Evolutionary conservation across 2,113 vertebrate genomes (phyloP), one percentile per base, ranked within the genome.

Genomic region (Anguilla japonica): DNA sequence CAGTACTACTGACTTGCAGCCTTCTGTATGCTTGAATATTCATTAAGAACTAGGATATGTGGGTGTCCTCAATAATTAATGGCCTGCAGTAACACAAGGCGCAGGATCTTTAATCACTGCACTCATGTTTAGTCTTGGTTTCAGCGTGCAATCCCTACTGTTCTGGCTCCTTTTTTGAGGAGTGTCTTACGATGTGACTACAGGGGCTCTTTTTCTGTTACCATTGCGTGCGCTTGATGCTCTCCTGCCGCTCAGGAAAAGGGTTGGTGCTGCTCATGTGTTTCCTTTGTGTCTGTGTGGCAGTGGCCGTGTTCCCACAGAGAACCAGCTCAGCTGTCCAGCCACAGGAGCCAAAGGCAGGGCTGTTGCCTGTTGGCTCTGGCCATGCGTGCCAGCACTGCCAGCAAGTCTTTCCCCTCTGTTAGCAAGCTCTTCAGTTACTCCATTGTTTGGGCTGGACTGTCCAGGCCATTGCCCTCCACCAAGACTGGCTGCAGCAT

Each of bases 31-130:
- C 71, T 75, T 75, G 71, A 75, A 75, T 75, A 29, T 75, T 75
- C 63, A 71, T 71, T 71, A 71, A 71, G 63, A 71, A 71, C 4
- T 9, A 71, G 63, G 63, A 71, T 71, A 4, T 16, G 63, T 20
- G 63, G 63, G 20, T n/a, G 63, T 71, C 4, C 63, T 71, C 63
- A 71, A 71, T 75, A 75, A 75, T 75, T 1, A 34, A 29, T 75
- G 71, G 5, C 8, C 71, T n/a, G 63, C 63, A 71, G 63, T 71
- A 71, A 71, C 63, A 71, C 63, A n/a, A 71, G 63, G 2, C 26
- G 63, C 20, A n/a, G 22, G 9, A 71, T 75, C 71, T 75, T 75
- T 75, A 75, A 75, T 75, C 71, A 75, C 71, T 75, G 71, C 71
- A 29, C 1, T 26, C 39, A 41, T 20, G 39, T 41, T 41, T 80